Evolutionary conservation across 2,113 vertebrate species (phyloP).

Genomic region (Larimichthys polyactis): DNA sequence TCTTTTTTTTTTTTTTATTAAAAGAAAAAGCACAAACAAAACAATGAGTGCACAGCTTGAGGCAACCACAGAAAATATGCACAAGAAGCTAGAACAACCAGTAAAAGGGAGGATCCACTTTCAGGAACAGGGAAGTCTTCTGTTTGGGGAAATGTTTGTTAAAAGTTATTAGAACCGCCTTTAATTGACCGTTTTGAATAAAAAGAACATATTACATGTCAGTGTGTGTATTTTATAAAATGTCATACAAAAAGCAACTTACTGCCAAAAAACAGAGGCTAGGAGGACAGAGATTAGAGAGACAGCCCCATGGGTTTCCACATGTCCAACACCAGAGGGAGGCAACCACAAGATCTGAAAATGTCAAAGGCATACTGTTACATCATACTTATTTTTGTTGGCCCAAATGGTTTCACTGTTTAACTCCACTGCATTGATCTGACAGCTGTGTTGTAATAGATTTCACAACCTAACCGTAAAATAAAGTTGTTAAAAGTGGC

Average conservation of each 20-base stretch:
- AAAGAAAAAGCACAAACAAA: neutral
- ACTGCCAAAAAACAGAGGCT: neutral
- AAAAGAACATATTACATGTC: neutral
- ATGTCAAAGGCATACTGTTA: neutral
- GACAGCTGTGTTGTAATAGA: neutral
- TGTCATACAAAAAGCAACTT: neutral
- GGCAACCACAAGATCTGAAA: conserved; percentile 14
- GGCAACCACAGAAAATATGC: neutral
- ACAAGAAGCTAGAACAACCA: neutral
- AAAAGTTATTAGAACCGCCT: too few relatives aligned
- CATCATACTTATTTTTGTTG: too few relatives aligned
- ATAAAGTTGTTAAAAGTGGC: neutral
- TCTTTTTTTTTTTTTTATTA: neutral
- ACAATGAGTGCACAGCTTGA: neutral
- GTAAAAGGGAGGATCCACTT: neutral
- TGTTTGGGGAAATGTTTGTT: neutral
- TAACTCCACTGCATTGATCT: neutral
- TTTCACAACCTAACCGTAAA: neutral
- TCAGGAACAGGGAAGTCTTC: neutral
- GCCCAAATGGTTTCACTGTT: neutral
- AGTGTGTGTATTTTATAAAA: neutral
- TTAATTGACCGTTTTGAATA: too few relatives aligned
- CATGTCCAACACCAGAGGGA: conserved; percentile 36
- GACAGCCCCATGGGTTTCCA: neutral
- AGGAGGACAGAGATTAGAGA: neutral